phyloP scores from a whole-genome alignment of 2,888 invertebrate genomes.

The Stenoptilia bipunctidactyla region DNA sequence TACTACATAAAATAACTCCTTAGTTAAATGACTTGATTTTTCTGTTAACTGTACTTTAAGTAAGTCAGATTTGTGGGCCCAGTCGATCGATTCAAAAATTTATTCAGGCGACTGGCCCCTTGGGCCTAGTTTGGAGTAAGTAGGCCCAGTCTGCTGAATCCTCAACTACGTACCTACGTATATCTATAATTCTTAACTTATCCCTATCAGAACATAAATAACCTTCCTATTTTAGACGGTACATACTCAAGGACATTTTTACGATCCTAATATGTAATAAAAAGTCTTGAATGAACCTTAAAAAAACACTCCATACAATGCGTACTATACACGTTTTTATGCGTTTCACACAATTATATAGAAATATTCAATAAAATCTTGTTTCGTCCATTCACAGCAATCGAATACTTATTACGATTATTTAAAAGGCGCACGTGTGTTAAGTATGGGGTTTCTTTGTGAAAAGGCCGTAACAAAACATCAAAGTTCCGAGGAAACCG shows the following conservation, averaged over 20 bases:
- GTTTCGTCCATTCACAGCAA: constrained; percentile 27
- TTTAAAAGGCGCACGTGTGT: constrained; percentile 48
- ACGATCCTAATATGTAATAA: not conserved
- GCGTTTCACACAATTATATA: not conserved
- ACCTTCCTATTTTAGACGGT: not conserved
- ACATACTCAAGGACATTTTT: not conserved
- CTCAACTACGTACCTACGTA: too few relatives aligned
- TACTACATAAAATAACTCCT: too few relatives aligned
- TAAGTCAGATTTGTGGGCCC: too few relatives aligned
- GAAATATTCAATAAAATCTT: constrained; percentile 1
- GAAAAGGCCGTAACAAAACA: constrained; percentile 34
- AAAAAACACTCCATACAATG: not conserved
- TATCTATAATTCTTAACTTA: too few relatives aligned
- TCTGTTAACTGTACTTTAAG: too few relatives aligned
- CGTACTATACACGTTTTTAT: not conserved
- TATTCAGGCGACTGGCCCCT: too few relatives aligned
- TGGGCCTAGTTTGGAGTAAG: too few relatives aligned
- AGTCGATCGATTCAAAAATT: too few relatives aligned
- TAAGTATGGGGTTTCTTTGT: constrained; percentile 31
- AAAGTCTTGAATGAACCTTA: not conserved
- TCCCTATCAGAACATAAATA: too few relatives aligned
- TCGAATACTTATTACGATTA: constrained; percentile 26
- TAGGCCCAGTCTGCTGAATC: too few relatives aligned
- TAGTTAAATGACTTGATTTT: too few relatives aligned
- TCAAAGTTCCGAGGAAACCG: constrained; percentile 26